phyloP scores from a whole-genome alignment of 2,888 invertebrate species.

The Apamea anceps region DNA sequence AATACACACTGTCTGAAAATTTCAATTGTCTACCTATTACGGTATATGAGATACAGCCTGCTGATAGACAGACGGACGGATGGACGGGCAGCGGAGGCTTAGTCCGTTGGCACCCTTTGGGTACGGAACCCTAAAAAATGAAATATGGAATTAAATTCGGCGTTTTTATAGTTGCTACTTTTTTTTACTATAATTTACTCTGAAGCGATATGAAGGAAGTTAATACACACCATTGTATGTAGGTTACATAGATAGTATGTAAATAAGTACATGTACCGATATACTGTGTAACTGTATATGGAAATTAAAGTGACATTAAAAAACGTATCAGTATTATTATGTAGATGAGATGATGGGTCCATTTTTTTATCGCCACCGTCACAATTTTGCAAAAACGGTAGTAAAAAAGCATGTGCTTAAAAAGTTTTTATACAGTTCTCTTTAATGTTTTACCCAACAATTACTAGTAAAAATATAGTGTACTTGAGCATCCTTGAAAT shows the following conservation, averaged over 20 bases:
- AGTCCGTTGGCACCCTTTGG: no score
- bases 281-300: conserved; percentile 16
- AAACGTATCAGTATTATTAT: conserved; percentile 4
- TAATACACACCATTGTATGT: conserved; percentile 2
- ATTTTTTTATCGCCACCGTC: not conserved
- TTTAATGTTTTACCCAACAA: not conserved
- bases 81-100: no score
- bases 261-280: conserved; percentile 6
- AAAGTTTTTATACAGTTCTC: no score
- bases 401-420: not conserved
- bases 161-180: not conserved
- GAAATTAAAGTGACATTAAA: not conserved
- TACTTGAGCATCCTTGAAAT: not conserved
- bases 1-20: no score
- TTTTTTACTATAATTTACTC: not conserved
- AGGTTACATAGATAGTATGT: conserved; percentile 8
- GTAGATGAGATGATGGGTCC: conserved; percentile 7
- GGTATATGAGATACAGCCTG: no score
- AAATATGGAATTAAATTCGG: not conserved
- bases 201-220: not conserved
- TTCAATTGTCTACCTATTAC: no score
- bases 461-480: not conserved
- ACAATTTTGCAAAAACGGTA: conserved; percentile 12
- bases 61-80: no score
- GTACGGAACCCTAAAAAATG: not conserved